Evolutionary conservation across 2,888 invertebrate species (phyloP).

Genomic region (Orthosia incerta): DNA sequence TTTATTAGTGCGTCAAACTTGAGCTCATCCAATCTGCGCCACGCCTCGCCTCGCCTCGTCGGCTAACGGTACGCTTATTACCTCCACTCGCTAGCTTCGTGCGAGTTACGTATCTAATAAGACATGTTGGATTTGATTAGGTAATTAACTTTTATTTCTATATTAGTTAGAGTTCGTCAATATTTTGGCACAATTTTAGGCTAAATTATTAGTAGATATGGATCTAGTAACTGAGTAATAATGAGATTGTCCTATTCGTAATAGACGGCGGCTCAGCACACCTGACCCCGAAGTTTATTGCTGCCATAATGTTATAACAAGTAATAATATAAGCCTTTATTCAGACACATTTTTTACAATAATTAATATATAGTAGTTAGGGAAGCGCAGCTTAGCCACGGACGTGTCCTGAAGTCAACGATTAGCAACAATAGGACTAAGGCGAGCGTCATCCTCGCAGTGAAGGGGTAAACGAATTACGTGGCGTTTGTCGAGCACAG

Average conservation of each 20-base stretch:
- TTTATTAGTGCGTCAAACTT: slow-evolving; percentile 45
- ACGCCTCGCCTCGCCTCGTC: background rate
- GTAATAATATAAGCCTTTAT: too few species aligned
- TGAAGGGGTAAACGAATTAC: background rate
- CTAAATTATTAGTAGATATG: background rate
- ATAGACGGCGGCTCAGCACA: background rate
- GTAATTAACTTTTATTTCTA: background rate
- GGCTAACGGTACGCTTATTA: slow-evolving; percentile 1
- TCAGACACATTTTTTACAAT: too few species aligned
- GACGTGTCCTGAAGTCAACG: background rate
- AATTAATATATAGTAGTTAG: too few species aligned
- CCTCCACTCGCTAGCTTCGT: background rate
- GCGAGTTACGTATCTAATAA: background rate
- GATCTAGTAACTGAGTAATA: too few species aligned
- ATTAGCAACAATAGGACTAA: background rate
- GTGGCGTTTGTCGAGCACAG: background rate
- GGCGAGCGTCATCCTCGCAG: background rate
- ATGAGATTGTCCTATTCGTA: background rate
- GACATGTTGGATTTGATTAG: background rate
- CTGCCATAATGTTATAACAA: too few species aligned
- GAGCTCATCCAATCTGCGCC: slow-evolving; percentile 26
- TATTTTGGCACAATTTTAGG: background rate
- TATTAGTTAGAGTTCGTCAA: background rate
- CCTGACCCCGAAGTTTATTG: too few species aligned
- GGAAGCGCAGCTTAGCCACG: too few species aligned